Evolutionary conservation across 2,888 invertebrate species (phyloP).

Genomic region (Anoncus sp.): DNA sequence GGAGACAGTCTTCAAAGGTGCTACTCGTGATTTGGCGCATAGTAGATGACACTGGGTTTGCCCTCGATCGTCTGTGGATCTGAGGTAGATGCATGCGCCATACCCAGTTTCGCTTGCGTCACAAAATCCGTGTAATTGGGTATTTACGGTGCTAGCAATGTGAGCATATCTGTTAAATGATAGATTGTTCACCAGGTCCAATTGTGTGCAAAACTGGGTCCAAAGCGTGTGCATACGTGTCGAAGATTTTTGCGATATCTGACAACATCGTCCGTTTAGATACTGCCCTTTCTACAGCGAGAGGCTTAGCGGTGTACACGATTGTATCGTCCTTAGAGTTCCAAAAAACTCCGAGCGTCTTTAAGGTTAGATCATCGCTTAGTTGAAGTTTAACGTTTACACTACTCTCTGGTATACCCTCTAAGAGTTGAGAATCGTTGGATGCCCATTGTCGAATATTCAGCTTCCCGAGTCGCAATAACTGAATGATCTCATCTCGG

Average conservation of each 20-base stretch:
- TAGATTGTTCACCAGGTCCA: constrained; percentile 6
- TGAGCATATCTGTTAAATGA: constrained; percentile 37
- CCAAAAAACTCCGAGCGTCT: constrained; percentile 47
- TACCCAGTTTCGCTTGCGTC: constrained; percentile 61
- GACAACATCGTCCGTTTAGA: constrained; percentile 50
- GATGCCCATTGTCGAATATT: constrained; percentile 59
- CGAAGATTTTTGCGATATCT: constrained; percentile 52
- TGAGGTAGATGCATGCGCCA: constrained; percentile 51
- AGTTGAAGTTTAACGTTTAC: background rate
- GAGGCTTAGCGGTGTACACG: constrained; percentile 12
- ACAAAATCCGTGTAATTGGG: constrained; percentile 58
- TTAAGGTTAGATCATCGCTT: constrained; percentile 8
- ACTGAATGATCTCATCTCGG: constrained; percentile 29
- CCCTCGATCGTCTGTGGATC: background rate
- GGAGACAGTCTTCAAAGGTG: constrained; percentile 51
- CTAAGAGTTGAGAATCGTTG: constrained; percentile 13
- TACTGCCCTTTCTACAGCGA: background rate
- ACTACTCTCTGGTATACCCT: constrained; percentile 2
- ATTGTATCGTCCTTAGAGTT: constrained; percentile 25
- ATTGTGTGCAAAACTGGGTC: constrained; percentile 3
- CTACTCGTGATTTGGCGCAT: constrained; percentile 60
- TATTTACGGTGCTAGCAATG: background rate
- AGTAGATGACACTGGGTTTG: constrained; percentile 27
- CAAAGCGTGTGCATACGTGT: constrained; percentile 49
- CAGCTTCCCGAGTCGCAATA: constrained; percentile 45